Evolutionary conservation across 2,113 vertebrate species (phyloP), one percentile per base, ranked within the genome.

Genomic region (Brachyhypopomus gauderio): DNA sequence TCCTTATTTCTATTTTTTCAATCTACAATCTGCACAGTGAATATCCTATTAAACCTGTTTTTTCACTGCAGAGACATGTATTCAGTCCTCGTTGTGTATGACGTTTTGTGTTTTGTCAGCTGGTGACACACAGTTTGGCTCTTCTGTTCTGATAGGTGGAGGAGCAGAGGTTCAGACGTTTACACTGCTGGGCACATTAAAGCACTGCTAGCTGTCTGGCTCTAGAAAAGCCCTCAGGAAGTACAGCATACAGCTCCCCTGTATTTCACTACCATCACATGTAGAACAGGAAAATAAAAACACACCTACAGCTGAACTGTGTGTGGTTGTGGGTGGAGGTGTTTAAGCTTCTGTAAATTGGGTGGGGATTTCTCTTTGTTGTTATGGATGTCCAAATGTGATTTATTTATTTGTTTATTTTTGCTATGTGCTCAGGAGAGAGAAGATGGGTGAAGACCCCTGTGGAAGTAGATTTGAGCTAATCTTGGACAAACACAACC

Each of bases 401-500:
- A 71, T 27, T 69, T 74, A 69, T 64, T 80, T 45, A 8, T 45
- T 41, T 48, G n/a, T n/a, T 30, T 30, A 30, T 30, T 30, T 1
- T 72, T 77, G 34, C 38, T 16, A 30, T 63, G 62, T n/a, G n/a
- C 73, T 76, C 45, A 22, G 60, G 58, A 25, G 34, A 60, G 38
- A 38, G 52, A 41, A 59, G 23, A 80, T 22, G 69, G 55, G 69
- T 20, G 22, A 78, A 74, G 59, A 74, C 14, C 34, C 75, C 30
- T 75, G 78, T 38, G 38, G 36, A 72, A 11, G 8, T 83, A 82
- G 25, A 59, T 52, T 52, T 52, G 45, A 76, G 41, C 75, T 81
- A 71, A 86, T 85, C 72, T 81, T 77, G 80, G 79, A 74, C 52
- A 83, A 83, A 86, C 75, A 82, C 41, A 64, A 52, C 79, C 59